Evolutionary conservation across 2,888 invertebrate species (phyloP).

Genomic region (Chrysomela aeneicollis): DNA sequence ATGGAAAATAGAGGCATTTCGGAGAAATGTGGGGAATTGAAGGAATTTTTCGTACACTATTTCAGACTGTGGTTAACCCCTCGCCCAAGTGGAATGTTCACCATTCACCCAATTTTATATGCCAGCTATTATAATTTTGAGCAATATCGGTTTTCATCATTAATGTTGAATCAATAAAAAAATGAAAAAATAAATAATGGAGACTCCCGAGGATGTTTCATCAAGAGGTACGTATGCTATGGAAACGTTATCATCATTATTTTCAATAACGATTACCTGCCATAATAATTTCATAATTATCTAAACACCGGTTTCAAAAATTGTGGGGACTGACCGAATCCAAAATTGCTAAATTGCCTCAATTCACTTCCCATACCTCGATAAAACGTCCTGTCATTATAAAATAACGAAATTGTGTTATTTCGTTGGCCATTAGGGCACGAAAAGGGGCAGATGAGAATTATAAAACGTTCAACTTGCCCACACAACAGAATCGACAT

Average conservation of each 20-base stretch:
- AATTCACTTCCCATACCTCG: conserved; percentile 4
- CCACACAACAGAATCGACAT: background rate
- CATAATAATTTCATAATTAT: background rate
- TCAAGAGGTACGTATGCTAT: background rate
- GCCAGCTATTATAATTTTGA: no score
- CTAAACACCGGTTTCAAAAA: background rate
- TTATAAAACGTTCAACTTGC: conserved; percentile 5
- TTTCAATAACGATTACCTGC: background rate
- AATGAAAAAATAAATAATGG: no score
- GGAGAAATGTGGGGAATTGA: no score
- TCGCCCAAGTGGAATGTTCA: no score
- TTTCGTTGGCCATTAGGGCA: conserved; percentile 1
- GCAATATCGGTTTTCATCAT: no score
- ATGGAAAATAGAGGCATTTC: no score
- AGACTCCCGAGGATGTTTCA: no score
- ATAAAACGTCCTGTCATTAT: conserved; percentile 4
- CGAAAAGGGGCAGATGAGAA: background rate
- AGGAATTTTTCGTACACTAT: no score
- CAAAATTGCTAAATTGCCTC: conserved; percentile 1
- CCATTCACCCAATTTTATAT: no score
- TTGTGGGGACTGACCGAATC: background rate
- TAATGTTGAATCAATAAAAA: no score
- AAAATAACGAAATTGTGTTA: conserved; percentile 1
- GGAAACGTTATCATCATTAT: background rate
- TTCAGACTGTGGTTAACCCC: no score